Percentiles rank a stretch among this genome's conserved stretches.
These are phyloP conservation scores for Phasianus colchicus DNA, from an alignment of 2,113 vertebrate genomes.

Conservation along the genomic window DNA sequence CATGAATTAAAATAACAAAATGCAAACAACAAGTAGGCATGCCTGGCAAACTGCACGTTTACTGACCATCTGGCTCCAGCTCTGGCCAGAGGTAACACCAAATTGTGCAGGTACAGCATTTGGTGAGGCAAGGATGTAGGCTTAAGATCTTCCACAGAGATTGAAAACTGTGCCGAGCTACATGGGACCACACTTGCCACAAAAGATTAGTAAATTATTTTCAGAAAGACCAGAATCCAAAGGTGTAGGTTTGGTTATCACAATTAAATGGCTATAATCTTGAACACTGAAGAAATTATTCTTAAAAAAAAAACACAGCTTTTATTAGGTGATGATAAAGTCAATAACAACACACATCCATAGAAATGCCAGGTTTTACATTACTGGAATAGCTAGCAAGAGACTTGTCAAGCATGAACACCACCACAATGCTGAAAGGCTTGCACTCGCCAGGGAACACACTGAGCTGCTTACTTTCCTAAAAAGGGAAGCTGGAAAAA, in stretches of 20 bases:
- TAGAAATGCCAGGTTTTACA: not conserved
- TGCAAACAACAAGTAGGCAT: not conserved
- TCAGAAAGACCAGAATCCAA: not conserved
- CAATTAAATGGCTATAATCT: not conserved
- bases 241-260: not conserved
- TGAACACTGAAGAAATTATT: not conserved
- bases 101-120: not conserved
- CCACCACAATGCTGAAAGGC: conserved; percentile 28
- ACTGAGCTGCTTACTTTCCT: conserved; percentile 15
- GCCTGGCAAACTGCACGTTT: not conserved
- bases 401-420: conserved; percentile 18
- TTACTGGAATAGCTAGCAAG: not conserved
- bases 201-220: not conserved
- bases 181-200: not conserved
- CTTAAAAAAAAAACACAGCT: rapidly evolving
- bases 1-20: not conserved
- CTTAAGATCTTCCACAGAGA: not conserved
- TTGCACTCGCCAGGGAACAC: conserved; percentile 1
- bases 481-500: conserved; percentile 49
- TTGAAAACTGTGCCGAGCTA: not conserved
- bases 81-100: not conserved
- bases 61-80: not conserved
- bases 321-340: not conserved
- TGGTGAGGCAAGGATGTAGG: not conserved
- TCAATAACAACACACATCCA: not conserved